Percentiles rank a stretch among this genome's conserved stretches.
These are phyloP conservation scores for Siphamia tubifer DNA, from an alignment of 2,113 vertebrate genomes.

Conservation along the genomic window DNA sequence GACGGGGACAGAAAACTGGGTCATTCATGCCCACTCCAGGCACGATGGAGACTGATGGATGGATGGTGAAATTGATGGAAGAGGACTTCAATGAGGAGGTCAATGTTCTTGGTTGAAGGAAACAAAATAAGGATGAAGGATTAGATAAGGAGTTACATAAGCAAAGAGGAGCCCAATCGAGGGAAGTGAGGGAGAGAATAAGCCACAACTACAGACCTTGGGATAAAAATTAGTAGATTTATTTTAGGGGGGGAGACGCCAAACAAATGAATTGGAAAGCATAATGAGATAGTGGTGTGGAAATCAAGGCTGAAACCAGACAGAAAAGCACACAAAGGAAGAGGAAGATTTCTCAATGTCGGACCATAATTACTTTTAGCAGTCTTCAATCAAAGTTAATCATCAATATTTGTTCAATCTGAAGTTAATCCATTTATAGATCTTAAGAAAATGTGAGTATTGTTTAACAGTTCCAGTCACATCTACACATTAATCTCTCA, in stretches of 20 bases:
- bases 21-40: slow-evolving; percentile 56
- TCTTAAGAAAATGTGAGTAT: too few relatives aligned
- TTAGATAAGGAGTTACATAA: slow-evolving; percentile 13
- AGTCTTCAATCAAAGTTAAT: too few relatives aligned
- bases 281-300: not conserved
- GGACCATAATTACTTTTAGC: not conserved
- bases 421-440: too few relatives aligned
- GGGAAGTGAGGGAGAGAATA: not conserved
- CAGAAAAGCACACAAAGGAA: not conserved
- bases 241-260: too few relatives aligned
- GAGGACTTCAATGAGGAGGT: not conserved
- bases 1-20: slow-evolving; percentile 51
- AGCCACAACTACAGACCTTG: not conserved
- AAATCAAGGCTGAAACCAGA: not conserved
- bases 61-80: not conserved
- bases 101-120: not conserved
- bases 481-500: too few relatives aligned
- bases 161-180: not conserved
- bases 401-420: too few relatives aligned
- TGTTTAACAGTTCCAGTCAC: too few relatives aligned
- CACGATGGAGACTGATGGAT: not conserved
- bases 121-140: not conserved
- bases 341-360: not conserved
- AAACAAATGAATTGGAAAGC: not conserved
- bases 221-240: not conserved